Evolutionary conservation across 2,888 invertebrate species (phyloP).

Genomic region (Rhaphigaster nebulosa): DNA sequence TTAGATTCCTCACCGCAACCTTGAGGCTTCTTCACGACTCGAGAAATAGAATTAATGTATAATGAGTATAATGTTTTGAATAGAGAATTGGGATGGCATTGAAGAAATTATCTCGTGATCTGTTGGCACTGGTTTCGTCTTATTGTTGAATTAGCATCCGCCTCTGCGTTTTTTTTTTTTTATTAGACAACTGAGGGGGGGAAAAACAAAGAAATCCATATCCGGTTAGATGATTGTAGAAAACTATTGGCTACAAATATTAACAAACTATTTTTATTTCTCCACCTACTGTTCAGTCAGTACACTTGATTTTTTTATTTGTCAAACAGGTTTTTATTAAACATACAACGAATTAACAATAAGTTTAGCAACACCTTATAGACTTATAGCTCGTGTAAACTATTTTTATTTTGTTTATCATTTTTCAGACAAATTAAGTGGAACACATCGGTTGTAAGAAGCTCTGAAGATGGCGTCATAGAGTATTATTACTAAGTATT

Average conservation of each 20-base stretch:
- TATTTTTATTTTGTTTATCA: too few relatives aligned
- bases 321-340: too few relatives aligned
- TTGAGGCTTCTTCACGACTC: background rate
- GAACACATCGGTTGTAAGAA: too few relatives aligned
- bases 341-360: too few relatives aligned
- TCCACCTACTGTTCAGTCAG: too few relatives aligned
- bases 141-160: background rate
- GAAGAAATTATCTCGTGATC: conserved; percentile 3
- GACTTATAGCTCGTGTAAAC: too few relatives aligned
- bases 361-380: too few relatives aligned
- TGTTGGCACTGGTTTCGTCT: background rate
- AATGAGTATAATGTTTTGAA: background rate
- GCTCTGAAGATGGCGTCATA: too few relatives aligned
- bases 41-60: background rate
- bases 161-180: background rate
- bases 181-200: background rate
- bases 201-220: background rate
- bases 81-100: background rate
- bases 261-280: background rate
- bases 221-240: background rate
- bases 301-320: too few relatives aligned
- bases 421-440: too few relatives aligned
- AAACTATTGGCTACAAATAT: background rate
- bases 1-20: background rate
- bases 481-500: too few relatives aligned